These are phyloP conservation scores for Hestina assimilis DNA, from an alignment of 1,140 invertebrate species.

Conservation along the genomic window DNA sequence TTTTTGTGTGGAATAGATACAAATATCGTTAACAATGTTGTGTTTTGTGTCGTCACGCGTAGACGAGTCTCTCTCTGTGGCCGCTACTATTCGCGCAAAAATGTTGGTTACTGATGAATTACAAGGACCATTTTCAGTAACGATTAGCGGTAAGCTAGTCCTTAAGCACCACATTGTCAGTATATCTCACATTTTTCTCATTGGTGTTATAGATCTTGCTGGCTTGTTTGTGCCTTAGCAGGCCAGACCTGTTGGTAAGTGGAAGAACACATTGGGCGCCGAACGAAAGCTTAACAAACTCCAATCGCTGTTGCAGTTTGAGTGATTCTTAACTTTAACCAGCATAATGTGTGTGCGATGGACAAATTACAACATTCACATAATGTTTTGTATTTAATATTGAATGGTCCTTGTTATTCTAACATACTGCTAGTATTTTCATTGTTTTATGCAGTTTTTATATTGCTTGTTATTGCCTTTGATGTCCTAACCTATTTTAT, in stretches of 20 bases:
- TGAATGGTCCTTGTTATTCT: slow-evolving; percentile 78
- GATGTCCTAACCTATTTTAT: slow-evolving; percentile 27
- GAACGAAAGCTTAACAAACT: slow-evolving; percentile 63
- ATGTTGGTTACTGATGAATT: slow-evolving; percentile 68
- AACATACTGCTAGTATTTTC: slow-evolving; percentile 40
- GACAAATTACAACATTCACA: slow-evolving; percentile 50
- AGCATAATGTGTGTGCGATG: slow-evolving; percentile 73
- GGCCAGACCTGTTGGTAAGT: slow-evolving; percentile 85
- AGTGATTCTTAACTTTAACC: slow-evolving; percentile 67
- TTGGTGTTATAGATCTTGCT: slow-evolving; percentile 83
- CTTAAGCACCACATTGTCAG: slow-evolving; percentile 65
- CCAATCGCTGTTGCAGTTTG: slow-evolving; percentile 67
- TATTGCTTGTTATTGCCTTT: slow-evolving; percentile 22
- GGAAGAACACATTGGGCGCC: slow-evolving; percentile 62
- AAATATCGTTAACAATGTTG: slow-evolving; percentile 46
- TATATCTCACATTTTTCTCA: slow-evolving; percentile 67
- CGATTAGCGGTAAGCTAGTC: slow-evolving; percentile 50
- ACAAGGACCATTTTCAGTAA: slow-evolving; percentile 73
- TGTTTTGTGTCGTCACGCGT: slow-evolving; percentile 53
- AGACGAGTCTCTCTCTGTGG: slow-evolving; percentile 41
- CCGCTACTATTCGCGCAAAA: slow-evolving; percentile 72
- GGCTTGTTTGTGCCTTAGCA: slow-evolving; percentile 84
- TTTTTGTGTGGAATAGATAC: slow-evolving; percentile 48
- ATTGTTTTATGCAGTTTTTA: slow-evolving; percentile 27
- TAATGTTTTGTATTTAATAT: slow-evolving; percentile 63